phyloP scores from a whole-genome alignment of 2,113 vertebrate species.

The Plecotus auritus region DNA sequence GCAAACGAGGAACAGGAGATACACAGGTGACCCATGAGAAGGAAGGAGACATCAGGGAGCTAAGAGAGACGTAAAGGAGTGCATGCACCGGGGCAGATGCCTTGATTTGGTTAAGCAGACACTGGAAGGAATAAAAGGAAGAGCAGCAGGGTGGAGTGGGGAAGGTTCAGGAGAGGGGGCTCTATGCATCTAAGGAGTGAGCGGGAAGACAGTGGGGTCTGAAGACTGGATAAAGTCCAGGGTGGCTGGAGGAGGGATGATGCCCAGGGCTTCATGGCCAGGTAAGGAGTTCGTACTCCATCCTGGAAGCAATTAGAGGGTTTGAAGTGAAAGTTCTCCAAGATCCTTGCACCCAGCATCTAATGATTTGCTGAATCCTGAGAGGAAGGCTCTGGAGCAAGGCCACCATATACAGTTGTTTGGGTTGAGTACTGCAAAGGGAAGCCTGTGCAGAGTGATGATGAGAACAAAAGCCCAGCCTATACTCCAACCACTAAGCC shows the following conservation, averaged over 20 bases:
- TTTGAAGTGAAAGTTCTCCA: not conserved
- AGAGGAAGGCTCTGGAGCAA: not conserved
- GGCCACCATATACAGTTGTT: not conserved
- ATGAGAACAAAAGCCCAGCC: not conserved
- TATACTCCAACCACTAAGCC: not conserved
- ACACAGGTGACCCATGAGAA: accelerated
- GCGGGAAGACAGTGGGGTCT: not conserved
- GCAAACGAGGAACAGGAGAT: not conserved
- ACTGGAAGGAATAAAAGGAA: not conserved
- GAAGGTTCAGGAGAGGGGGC: too few relatives aligned
- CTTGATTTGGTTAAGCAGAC: not conserved
- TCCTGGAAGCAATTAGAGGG: not conserved
- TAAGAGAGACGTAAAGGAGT: not conserved
- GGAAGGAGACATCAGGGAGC: accelerated
- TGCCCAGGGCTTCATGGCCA: not conserved
- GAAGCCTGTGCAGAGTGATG: not conserved
- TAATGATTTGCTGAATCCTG: not conserved
- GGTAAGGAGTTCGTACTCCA: not conserved
- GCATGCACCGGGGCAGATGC: too few relatives aligned
- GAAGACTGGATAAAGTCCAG: not conserved
- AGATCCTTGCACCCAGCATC: not conserved
- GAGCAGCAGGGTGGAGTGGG: accelerated
- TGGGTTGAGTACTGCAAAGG: not conserved
- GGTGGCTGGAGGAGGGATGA: not conserved
- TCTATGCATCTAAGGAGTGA: not conserved